These are phyloP conservation scores for Phaethornis superciliosus DNA, from an alignment of 2,113 vertebrate genomes.

Conservation along the genomic window DNA sequence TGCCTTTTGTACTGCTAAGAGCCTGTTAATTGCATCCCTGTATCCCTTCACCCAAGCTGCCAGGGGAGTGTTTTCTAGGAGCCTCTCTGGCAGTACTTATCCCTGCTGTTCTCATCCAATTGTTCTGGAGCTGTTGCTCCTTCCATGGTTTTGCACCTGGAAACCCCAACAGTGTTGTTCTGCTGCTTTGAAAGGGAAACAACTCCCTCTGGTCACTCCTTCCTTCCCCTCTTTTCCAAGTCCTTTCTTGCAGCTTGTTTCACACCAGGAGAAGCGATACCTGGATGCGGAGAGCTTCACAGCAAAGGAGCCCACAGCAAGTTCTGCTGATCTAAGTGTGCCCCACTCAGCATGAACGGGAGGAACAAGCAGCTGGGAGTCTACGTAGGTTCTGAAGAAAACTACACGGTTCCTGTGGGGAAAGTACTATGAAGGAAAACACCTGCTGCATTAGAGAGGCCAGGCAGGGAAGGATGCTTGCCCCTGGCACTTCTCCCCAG, in stretches of 20 bases:
- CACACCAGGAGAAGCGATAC: not conserved
- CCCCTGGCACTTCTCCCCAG: not conserved
- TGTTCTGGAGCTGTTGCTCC: not conserved
- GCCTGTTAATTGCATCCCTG: not conserved
- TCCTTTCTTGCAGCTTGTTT: not conserved
- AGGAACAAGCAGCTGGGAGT: not conserved
- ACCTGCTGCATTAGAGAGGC: not conserved
- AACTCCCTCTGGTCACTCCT: not conserved
- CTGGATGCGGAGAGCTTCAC: not conserved
- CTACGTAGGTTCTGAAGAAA: not conserved
- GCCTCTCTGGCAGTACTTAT: not conserved
- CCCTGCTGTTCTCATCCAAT: not conserved
- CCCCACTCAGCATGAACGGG: not conserved
- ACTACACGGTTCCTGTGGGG: not conserved
- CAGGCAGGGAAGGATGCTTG: not conserved
- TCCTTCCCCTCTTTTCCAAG: not conserved
- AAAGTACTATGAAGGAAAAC: not conserved
- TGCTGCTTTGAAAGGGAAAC: not conserved
- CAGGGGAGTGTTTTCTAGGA: not conserved
- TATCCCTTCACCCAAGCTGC: too few species aligned
- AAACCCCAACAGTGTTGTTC: not conserved
- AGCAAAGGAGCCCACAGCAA: not conserved
- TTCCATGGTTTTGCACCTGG: not conserved
- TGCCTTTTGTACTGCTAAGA: not conserved
- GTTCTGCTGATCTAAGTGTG: not conserved